Base-by-base conservation (phyloP, 2,888 invertebrate genomes). In the Eledona agricola region DNA sequence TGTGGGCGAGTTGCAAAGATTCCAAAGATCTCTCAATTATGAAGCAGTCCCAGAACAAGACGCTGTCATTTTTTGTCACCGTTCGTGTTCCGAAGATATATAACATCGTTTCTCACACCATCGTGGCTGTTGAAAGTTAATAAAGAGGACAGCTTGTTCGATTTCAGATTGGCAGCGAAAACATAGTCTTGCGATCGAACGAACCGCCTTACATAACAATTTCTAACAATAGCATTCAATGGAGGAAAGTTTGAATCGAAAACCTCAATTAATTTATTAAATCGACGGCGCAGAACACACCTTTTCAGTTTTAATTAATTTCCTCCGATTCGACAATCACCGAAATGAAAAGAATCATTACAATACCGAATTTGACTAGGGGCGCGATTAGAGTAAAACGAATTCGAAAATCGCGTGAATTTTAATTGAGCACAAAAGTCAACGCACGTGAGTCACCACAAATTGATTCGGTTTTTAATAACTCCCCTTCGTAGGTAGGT, bases 111-210 rank as follows among this genome's bases (percentile, higher is more conserved):
- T 10, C 11, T 38, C 12, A 26, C 25, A 22, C 17, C 31, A 16
- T 16, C n/a, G 13, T 20, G 11, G 22, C 25, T 10, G 28, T 28
- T 28, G 26, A 28, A 16, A 45, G 45, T 45, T 45, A 45, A 45
- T 45, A 45, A 45, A 45, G 34, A 34, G 34, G 45, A 45, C 45
- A 45, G 45, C 45, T 45, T 45, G 45, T 34, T 45, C 45, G 45
- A 34, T 45, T 34, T 45, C 12, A 45, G 45, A 45, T 45, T 45
- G 45, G 26, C 45, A 45, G 32, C 45, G 15, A 32, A 22, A 45
- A 45, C 45, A 45, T 28, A 34, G 15, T 34, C 45, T 45, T 13
- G 45, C 45, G 34, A 34, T 45, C 34, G 45, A 13, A 22, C 26
- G 43, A 31, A 31, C 31, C 43, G 43, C 29, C 29, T 31, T 29